A percentile compares a stretch with the other conserved stretches of the same genome.
phyloP scores from a whole-genome alignment of 2,888 invertebrate genomes.

The Automeris io region DNA sequence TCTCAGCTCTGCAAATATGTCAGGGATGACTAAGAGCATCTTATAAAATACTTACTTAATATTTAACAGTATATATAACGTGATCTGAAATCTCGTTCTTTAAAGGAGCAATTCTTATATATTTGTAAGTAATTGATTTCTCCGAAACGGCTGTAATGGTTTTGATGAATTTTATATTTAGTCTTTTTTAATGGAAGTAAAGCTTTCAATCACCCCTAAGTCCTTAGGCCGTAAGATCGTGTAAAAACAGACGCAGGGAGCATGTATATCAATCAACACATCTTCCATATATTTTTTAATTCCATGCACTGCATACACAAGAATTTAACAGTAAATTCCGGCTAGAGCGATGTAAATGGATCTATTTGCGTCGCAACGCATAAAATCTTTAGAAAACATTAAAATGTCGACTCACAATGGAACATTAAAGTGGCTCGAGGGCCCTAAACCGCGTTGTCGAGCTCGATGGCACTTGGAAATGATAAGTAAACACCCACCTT shows the following conservation, averaged over 20 bases:
- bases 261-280: too few relatives aligned
- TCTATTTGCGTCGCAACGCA: conserved; percentile 10
- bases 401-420: conserved; percentile 45
- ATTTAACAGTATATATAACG: not conserved
- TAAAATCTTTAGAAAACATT: conserved; percentile 41
- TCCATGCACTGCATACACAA: too few relatives aligned
- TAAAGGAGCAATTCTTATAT: too few relatives aligned
- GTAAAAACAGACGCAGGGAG: too few relatives aligned
- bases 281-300: too few relatives aligned
- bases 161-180: too few relatives aligned
- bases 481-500: conserved; percentile 47
- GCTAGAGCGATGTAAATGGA: conserved; percentile 1
- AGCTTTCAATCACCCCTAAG: too few relatives aligned
- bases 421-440: conserved; percentile 42
- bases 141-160: too few relatives aligned
- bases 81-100: too few relatives aligned
- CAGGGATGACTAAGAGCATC: not conserved
- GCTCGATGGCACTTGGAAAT: conserved; percentile 45
- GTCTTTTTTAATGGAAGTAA: too few relatives aligned
- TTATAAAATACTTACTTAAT: conserved; percentile 2
- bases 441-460: conserved; percentile 47
- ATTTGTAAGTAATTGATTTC: too few relatives aligned
- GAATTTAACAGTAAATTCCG: not conserved
- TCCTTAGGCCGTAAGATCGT: too few relatives aligned
- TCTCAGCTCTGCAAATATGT: conserved; percentile 3